Percentiles rank a stretch among this genome's conserved stretches.
Conservation (phyloP, 2,888 invertebrate species). For the Tineola bisselliella region DNA sequence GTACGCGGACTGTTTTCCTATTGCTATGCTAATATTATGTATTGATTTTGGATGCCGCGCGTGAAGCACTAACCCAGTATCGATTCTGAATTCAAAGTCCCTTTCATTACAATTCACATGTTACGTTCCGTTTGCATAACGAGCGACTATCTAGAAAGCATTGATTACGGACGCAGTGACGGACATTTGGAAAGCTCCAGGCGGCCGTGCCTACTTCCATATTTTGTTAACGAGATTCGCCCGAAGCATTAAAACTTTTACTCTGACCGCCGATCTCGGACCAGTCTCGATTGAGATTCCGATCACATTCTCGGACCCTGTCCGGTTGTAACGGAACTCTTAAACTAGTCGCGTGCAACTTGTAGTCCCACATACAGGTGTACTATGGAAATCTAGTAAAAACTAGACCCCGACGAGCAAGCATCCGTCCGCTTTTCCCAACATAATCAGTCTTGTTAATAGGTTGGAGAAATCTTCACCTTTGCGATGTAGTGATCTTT, state of each 20-base stretch:
- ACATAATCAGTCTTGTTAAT: constrained; percentile 51
- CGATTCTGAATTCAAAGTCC: constrained; percentile 11
- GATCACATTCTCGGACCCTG: constrained; percentile 23
- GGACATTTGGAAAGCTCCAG: constrained; percentile 54
- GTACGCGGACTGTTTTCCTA: background rate
- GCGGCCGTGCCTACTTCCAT: constrained; percentile 41
- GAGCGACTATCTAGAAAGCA: constrained; percentile 60
- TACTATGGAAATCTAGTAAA: constrained; percentile 54
- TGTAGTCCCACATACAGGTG: constrained; percentile 42
- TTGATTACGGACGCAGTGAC: constrained; percentile 28
- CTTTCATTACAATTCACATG: constrained; percentile 55
- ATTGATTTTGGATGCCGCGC: background rate
- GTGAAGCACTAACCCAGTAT: constrained; percentile 2
- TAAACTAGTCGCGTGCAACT: constrained; percentile 35
- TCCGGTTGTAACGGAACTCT: constrained; percentile 41
- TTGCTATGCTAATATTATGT: background rate
- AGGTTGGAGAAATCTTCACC: constrained; percentile 48
- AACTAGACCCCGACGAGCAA: constrained; percentile 37
- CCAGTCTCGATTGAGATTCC: constrained; percentile 38
- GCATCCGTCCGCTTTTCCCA: constrained; percentile 52
- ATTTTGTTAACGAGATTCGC: constrained; percentile 49
- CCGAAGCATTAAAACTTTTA: constrained; percentile 52
- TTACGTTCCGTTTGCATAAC: constrained; percentile 60
- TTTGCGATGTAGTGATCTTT: background rate
- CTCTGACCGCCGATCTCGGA: constrained; percentile 21